phyloP scores from a whole-genome alignment of 2,888 invertebrate species.

The Hydriomena furcata region DNA sequence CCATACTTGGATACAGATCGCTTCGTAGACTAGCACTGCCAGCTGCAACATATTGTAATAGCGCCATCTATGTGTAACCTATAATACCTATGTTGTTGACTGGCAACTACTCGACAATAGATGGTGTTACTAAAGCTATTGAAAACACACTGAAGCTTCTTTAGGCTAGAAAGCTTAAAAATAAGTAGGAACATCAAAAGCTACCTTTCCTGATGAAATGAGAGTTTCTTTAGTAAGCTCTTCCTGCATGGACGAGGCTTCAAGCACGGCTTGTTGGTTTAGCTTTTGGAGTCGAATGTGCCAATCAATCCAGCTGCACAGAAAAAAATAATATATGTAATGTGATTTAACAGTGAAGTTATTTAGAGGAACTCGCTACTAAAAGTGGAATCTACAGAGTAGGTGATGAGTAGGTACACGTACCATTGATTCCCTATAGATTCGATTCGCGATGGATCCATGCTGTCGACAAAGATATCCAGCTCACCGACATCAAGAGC shows the following conservation, averaged over 20 bases:
- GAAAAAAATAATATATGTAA: background rate
- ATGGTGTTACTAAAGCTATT: conserved; percentile 11
- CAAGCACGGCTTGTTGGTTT: conserved; percentile 93
- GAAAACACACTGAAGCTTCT: too few relatives aligned
- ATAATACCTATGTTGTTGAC: background rate
- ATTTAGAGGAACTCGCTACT: too few relatives aligned
- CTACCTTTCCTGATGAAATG: conserved; percentile 88
- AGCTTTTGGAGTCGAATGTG: conserved; percentile 93
- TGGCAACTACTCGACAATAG: conserved; percentile 13
- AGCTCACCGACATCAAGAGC: conserved; percentile 87
- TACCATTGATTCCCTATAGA: conserved; percentile 85
- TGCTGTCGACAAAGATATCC: conserved; percentile 88
- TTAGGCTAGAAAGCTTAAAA: too few relatives aligned
- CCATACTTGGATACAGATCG: conserved; percentile 93
- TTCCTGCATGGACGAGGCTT: conserved; percentile 90
- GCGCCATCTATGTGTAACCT: conserved; percentile 21
- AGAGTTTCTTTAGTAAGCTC: conserved; percentile 94
- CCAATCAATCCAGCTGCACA: conserved; percentile 89
- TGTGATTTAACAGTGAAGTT: too few relatives aligned
- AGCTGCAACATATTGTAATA: conserved; percentile 73
- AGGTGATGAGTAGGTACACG: background rate
- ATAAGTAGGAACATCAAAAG: too few relatives aligned
- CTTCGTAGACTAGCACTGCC: conserved; percentile 90
- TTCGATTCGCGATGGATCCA: conserved; percentile 86
- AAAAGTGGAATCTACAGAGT: too few relatives aligned